Conservation (phyloP, 2,797 vertebrate species). For the Anisognathus igniventris region DNA sequence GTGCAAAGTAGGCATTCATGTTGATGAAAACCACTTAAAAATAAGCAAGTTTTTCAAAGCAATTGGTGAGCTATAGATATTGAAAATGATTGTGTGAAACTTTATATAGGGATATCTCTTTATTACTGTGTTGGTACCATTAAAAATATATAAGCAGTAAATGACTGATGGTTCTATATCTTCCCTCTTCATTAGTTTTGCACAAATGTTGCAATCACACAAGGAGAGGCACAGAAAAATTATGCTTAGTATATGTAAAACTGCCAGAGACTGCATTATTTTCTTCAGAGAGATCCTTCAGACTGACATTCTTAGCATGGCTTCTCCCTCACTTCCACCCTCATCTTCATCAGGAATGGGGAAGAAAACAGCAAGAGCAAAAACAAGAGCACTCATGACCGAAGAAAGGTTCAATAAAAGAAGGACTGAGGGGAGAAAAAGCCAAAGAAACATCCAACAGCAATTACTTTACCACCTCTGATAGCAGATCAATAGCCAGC, state of each 20-base stretch:
- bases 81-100: neutral
- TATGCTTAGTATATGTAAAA: neutral
- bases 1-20: neutral
- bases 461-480: neutral
- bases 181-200: neutral
- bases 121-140: neutral
- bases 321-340: neutral
- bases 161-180: neutral
- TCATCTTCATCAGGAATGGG: neutral
- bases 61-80: neutral
- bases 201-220: neutral
- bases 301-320: neutral
- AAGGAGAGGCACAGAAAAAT: neutral
- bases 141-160: neutral
- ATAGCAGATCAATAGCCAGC: neutral
- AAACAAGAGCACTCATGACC: rapidly evolving
- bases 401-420: neutral
- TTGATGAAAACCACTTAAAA: neutral
- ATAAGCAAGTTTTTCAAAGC: neutral
- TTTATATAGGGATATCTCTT: neutral
- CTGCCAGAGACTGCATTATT: neutral
- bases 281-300: neutral
- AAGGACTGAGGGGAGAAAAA: neutral
- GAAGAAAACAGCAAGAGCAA: neutral
- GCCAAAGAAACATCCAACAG: rapidly evolving